Base-by-base conservation (phyloP, 2,113 vertebrate genomes). In the Oplegnathus fasciatus region DNA sequence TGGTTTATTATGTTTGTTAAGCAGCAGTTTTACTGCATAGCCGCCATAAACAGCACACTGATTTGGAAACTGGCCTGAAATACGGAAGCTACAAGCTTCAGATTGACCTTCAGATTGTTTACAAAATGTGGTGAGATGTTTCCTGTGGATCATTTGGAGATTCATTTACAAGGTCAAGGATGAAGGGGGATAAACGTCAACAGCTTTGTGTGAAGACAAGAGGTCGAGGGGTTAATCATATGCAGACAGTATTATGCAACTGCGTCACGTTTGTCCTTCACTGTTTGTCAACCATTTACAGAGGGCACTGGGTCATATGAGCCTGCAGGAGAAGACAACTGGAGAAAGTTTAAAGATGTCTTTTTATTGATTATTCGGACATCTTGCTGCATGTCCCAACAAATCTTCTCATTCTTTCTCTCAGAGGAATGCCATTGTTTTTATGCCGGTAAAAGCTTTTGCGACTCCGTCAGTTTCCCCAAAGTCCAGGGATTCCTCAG, bases 401-500 rank as follows among this genome's bases (percentile, higher is more conserved):
- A 42, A 22, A 42, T 40, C 48, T 46, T 28, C n/a, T 48, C 54
- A 4, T 26, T 77, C 28, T 22, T 37, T 20, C 1, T 46, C 48
- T 68, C 48, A 24, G 60, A 83, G 83, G 87, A 93, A 78, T 90
- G 66, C 28, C 61, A 13, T 71, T 75, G 77, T 83, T 77, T 83
- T 73, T 73, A 42, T 75, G 42, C 50, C 1, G 28, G 76, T 44
- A 64, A n/a, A 44, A 30, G 66, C 55, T 84, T 72, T 52, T 76
- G 42, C 46, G 58, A 44, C 71, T 69, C 75, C 83, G 71, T 65
- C 72, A 13, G 68, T 81, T 65, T 60, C 77, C 46, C 66, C 40
- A 54, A 71, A 58, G 69, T 40, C 26, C 52, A 54, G 77, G 30
- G 82, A 90, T 81, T 92, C 82, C 89, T 89, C 82, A 60, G 70